Base-by-base conservation (phyloP, 1,140 invertebrate genomes). In the Scaptomyza hsui region DNA sequence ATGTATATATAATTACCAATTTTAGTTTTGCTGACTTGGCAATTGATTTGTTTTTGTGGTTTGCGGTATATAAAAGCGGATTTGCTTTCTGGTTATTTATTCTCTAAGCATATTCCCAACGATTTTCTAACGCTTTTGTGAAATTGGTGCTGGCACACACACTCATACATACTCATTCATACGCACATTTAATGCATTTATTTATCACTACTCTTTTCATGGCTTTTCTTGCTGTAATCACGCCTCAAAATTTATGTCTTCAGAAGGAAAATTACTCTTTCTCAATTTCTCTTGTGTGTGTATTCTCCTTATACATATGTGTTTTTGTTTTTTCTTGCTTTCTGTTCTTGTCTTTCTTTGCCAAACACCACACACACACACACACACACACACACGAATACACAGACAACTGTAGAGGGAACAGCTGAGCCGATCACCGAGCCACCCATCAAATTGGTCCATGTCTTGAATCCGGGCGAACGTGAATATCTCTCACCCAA, bases 401-500 rank as follows among this genome's bases (percentile, higher is more conserved):
- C 44, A 42, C 49, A 64, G 56, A 67, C 41, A 29, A 7, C 29
- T 1, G 42, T 13, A 32, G 37, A 41, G 29, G 63, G 61, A 7
- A 72, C 67, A 35, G 72, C 61, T 19, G 68, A 74, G 61, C 35
- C 73, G 44, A 78, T 88, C 49, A 85, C 32, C 52, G 89, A 91
- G 63, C 77, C 71, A n/a, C 68, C 89, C 12, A 75, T 89, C 48
- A 90, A 90, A 52, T 70, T 85, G 42, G 85, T 90, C 15, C 89
- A 91, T 55, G 89, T 89, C 1, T 52, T 91, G 16, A 89, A 91
- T 82, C 89, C 89, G 16, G 90, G 90, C 0, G 89, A 91, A 45
- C 83, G 83, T 13, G 90, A 91, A 52, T 89, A 90, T 68, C 79
- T 91, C 29, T 89, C 86, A 9, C 90, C 90, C 37, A 91, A 91